These are phyloP conservation scores for Lepetodrilus schrolli DNA, from an alignment of 2,888 invertebrate genomes.

Conservation along the genomic window DNA sequence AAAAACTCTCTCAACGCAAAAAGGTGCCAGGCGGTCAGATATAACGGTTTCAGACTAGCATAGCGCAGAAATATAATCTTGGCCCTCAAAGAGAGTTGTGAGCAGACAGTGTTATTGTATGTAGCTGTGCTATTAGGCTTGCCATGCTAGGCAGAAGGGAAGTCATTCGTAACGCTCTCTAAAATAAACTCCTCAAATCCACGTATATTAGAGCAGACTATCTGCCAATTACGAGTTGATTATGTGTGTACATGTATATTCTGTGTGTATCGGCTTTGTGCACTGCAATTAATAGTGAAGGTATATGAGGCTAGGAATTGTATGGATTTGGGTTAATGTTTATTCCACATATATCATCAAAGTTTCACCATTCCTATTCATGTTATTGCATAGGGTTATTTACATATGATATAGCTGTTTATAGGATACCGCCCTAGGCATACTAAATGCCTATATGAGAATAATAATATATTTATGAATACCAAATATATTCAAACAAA, in stretches of 20 bases:
- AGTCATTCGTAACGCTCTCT: slow-evolving; percentile 21
- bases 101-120: neutral
- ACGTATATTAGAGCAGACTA: slow-evolving; percentile 7
- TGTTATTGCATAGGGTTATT: neutral
- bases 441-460: too few relatives aligned
- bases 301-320: too few relatives aligned
- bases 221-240: slow-evolving; percentile 27
- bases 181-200: slow-evolving; percentile 17
- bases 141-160: slow-evolving; percentile 8
- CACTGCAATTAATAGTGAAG: neutral
- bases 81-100: neutral
- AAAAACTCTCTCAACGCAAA: slow-evolving; percentile 4
- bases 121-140: neutral
- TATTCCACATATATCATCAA: neutral
- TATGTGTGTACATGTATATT: slow-evolving; percentile 24
- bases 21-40: slow-evolving; percentile 9
- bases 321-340: slow-evolving; percentile 8
- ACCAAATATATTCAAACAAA: neutral
- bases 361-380: neutral
- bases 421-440: too few relatives aligned
- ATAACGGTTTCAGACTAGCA: slow-evolving; percentile 25
- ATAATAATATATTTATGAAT: too few relatives aligned
- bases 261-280: neutral
- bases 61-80: slow-evolving; percentile 6
- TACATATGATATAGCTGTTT: neutral